Conservation (phyloP, 2,797 vertebrate genomes). For the Falco berigora region DNA sequence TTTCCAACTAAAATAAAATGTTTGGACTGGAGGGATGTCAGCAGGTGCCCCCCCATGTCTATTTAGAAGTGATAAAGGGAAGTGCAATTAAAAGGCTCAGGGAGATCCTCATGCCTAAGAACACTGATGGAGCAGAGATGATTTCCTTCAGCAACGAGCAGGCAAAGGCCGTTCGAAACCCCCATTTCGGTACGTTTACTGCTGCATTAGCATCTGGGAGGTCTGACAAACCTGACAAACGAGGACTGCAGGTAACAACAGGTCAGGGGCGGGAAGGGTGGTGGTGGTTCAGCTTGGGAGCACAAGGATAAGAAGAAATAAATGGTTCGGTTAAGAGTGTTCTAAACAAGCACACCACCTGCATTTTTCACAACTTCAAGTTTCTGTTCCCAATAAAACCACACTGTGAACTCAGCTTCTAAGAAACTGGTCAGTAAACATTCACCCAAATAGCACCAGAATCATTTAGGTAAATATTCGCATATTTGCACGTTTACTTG, state of each 20-base stretch:
- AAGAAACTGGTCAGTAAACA: neutral
- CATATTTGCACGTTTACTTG: neutral
- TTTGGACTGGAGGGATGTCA: neutral
- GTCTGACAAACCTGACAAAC: neutral
- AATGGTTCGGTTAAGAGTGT: neutral
- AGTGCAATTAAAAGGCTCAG: neutral
- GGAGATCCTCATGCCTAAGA: neutral
- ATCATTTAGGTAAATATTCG: neutral
- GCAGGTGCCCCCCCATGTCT: neutral
- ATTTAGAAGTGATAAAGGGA: neutral
- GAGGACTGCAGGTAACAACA: neutral
- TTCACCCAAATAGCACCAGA: neutral
- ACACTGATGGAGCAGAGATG: neutral
- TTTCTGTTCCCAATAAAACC: neutral
- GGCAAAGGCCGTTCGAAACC: neutral
- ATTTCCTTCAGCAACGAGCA: neutral
- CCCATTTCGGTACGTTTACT: neutral
- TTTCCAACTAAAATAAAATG: neutral
- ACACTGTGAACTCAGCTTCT: neutral
- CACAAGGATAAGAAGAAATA: neutral
- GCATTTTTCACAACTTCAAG: neutral
- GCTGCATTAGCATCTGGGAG: neutral
- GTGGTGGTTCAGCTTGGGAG: neutral
- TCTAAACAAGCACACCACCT: neutral
- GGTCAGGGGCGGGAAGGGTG: neutral